Evolutionary conservation across 2,797 vertebrate genomes (phyloP).

Genomic region (Anguilla megastoma): DNA sequence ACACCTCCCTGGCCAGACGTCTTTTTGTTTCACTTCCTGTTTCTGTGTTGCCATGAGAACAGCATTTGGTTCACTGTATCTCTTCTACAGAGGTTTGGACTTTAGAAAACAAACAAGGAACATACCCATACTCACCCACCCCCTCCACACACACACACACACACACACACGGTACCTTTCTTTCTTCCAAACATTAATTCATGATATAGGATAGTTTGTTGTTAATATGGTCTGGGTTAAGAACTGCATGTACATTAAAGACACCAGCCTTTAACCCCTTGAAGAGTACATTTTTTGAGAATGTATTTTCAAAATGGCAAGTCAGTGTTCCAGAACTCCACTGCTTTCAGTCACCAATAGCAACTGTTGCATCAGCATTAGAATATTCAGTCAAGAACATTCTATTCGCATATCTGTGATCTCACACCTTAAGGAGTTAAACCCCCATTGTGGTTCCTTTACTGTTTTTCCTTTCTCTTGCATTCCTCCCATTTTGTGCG

Average conservation of each 20-base stretch:
- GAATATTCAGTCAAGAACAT: too few relatives aligned
- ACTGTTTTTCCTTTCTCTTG: background rate
- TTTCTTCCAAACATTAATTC: too few relatives aligned
- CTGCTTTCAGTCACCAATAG: too few relatives aligned
- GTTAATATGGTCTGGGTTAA: background rate
- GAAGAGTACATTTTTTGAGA: too few relatives aligned
- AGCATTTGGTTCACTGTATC: constrained; percentile 21
- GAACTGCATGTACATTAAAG: background rate
- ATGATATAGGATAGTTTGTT: too few relatives aligned
- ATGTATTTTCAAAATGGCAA: too few relatives aligned
- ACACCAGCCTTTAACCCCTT: background rate
- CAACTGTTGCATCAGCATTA: background rate
- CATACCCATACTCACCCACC: background rate
- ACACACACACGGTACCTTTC: background rate
- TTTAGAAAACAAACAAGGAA: constrained; percentile 14
- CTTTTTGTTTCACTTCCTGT: constrained; percentile 54
- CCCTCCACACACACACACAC: constrained; percentile 17
- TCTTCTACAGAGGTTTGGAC: constrained; percentile 22
- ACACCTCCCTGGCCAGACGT: background rate
- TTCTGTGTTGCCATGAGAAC: constrained; percentile 50
- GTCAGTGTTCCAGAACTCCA: too few relatives aligned
- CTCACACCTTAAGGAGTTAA: background rate
- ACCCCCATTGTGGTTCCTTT: background rate
- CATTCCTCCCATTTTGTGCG: background rate
- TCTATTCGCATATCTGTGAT: too few relatives aligned